Evolutionary conservation across 2,888 invertebrate genomes (phyloP).

Genomic region (Tipula helvola): DNA sequence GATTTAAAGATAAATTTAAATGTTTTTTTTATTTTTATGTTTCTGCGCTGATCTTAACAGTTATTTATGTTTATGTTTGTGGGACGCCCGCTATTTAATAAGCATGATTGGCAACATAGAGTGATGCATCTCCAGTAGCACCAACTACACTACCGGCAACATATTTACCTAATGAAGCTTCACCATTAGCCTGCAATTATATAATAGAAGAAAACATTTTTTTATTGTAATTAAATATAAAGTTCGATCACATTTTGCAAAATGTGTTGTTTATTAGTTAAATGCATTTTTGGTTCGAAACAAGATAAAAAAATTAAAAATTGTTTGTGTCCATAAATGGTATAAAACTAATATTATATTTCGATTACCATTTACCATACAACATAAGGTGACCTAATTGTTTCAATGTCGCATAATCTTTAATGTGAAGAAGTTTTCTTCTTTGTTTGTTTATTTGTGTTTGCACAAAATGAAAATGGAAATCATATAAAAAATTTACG

Average conservation of each 20-base stretch:
- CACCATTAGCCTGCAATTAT: conserved; percentile 71
- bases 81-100: conserved; percentile 50
- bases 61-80: not conserved
- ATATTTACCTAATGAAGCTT: conserved; percentile 85
- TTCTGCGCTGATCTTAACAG: not conserved
- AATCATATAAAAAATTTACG: not conserved
- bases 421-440: not conserved
- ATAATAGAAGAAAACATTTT: conserved; percentile 14
- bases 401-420: not conserved
- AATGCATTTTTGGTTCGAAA: not conserved
- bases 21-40: not conserved
- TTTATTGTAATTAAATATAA: not conserved
- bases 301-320: not conserved
- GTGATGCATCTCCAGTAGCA: conserved; percentile 72
- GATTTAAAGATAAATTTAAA: not conserved
- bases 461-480: not conserved
- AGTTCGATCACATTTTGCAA: not conserved
- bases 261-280: not conserved
- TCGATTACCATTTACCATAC: not conserved
- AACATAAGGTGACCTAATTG: not conserved
- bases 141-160: conserved; percentile 73
- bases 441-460: not conserved
- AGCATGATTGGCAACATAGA: conserved; percentile 93
- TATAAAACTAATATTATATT: not conserved
- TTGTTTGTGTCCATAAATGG: not conserved